phyloP scores from a whole-genome alignment of 2,888 invertebrate species.

The Eudasyphora cyanicolor region DNA sequence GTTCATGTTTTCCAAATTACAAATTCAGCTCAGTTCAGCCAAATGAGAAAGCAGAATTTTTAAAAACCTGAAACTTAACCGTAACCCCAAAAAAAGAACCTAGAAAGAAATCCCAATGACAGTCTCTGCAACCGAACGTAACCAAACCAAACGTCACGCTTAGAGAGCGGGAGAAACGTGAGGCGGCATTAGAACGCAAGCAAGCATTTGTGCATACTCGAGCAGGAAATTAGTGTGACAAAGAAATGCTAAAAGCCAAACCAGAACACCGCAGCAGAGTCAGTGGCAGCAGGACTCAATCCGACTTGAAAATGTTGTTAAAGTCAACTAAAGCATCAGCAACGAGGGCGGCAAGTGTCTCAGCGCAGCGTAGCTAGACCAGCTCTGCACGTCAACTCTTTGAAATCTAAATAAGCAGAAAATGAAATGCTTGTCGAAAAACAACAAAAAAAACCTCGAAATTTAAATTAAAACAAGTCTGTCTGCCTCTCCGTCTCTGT shows the following conservation, averaged over 20 bases:
- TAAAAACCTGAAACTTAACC: conserved; percentile 13
- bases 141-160: background rate
- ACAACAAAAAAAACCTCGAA: conserved; percentile 16
- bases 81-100: background rate
- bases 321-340: background rate
- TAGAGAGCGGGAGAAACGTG: conserved; percentile 20
- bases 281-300: too few species aligned
- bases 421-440: conserved; percentile 60
- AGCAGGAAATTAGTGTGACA: conserved; percentile 37
- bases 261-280: too few species aligned
- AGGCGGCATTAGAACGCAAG: conserved; percentile 20
- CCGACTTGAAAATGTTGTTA: conserved; percentile 53
- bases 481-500: too few species aligned
- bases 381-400: conserved; percentile 21
- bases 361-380: background rate
- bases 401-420: conserved; percentile 61
- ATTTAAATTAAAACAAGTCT: conserved; percentile 10
- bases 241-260: conserved; percentile 43
- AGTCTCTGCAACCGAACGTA: conserved; percentile 20
- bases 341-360: background rate
- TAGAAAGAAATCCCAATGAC: background rate
- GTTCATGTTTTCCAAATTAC: conserved; percentile 32
- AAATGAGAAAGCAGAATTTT: conserved; percentile 20
- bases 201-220: conserved; percentile 31
- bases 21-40: conserved; percentile 8